Evolutionary conservation across 2,888 invertebrate species (phyloP).

Genomic region (Malacosoma neustria): DNA sequence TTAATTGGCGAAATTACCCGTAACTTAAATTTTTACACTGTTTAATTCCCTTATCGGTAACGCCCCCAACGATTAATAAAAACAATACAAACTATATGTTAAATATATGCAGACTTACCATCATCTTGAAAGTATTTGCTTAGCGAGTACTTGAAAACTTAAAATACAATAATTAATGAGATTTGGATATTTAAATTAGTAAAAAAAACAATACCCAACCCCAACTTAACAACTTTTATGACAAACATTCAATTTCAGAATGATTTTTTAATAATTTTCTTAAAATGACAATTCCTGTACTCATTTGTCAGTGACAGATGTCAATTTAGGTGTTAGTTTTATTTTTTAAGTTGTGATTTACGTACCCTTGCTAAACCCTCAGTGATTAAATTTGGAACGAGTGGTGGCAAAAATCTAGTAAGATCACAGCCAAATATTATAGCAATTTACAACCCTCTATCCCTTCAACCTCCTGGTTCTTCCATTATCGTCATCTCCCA

Average conservation of each 20-base stretch:
- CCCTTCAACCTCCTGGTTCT: no score
- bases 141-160: background rate
- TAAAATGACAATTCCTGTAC: no score
- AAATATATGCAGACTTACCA: constrained; percentile 33
- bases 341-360: no score
- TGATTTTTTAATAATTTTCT: background rate
- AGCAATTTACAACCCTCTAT: no score
- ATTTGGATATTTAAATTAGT: background rate
- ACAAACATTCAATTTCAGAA: constrained; percentile 8
- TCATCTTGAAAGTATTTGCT: constrained; percentile 29
- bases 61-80: constrained; percentile 28
- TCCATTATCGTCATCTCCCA: no score
- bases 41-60: constrained; percentile 17
- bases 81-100: constrained; percentile 4
- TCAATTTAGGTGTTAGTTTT: no score
- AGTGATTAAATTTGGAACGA: no score
- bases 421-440: no score
- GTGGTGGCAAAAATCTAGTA: no score
- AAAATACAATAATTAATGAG: background rate
- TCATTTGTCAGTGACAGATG: no score
- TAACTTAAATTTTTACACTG: constrained; percentile 5
- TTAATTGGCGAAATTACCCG: constrained; percentile 7
- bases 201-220: constrained; percentile 9
- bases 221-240: constrained; percentile 7
- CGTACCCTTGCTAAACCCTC: no score